Base-by-base conservation (phyloP, 2,113 vertebrate genomes). In the Todiramphus chloris region DNA sequence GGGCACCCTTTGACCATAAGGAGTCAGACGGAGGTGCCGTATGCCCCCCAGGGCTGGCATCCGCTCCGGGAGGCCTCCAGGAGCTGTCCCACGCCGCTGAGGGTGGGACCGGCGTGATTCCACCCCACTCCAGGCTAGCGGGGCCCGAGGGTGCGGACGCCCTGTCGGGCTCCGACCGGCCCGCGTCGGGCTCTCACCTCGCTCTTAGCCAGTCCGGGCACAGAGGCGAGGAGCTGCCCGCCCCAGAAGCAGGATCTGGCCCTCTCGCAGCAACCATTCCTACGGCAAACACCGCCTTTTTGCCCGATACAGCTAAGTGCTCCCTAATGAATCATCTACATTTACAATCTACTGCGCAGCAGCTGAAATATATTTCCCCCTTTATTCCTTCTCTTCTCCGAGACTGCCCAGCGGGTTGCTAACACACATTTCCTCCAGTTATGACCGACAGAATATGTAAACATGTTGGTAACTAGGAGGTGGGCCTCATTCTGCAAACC, bases 401-500 rank as follows among this genome's bases (percentile, higher is more conserved):
- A 86, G 90, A 78, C 82, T 37, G 89, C 87, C 76, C 15, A 37
- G 79, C 87, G 80, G 93, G 96, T 94, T 88, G 93, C 89, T 46
- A 93, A 87, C 89, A 66, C 60, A 66, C 95, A 92, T 97, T 97
- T 95, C 96, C 96, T 97, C 97, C 78, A 68, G 91, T 95, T 90
- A 58, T 86, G 95, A 96, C 77, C 84, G 92, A 87, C 35, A 91
- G 93, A 94, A 92, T 96, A 94, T 93, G 97, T 96, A 96, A 97
- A 97, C 93, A 93, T 43, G 92, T 63, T 77, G 96, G 96, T 95
- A 97, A 96, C 97, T 83, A 80, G 89, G 91, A 93, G 91, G 83
- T 91, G 43, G 66, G 83, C 89, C 85, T 59, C 67, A 48, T 74
- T 82, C 68, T 75, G 83, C 79, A 73, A 96, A 78, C 75, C 6